Conservation (phyloP, 2,113 vertebrate species). For the Platichthys stellatus region DNA sequence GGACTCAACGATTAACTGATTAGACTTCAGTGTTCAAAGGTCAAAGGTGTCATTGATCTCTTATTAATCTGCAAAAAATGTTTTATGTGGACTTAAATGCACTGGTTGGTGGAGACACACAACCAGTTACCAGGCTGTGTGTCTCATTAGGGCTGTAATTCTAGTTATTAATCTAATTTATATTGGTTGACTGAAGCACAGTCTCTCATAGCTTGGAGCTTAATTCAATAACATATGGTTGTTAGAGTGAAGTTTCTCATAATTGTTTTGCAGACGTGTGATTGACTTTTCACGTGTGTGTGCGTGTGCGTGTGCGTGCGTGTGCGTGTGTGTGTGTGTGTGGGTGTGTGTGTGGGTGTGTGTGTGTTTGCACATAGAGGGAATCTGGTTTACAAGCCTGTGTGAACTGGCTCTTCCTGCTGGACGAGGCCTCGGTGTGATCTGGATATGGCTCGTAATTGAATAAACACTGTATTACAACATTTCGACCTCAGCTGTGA, state of each 20-base stretch:
- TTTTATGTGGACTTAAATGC: too few relatives aligned
- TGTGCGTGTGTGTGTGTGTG: not conserved
- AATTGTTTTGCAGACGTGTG: slow-evolving; percentile 33
- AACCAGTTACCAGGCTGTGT: too few relatives aligned
- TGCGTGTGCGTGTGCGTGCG: not conserved
- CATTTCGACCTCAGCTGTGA: slow-evolving; percentile 38
- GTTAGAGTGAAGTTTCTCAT: not conserved
- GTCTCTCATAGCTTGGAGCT: not conserved
- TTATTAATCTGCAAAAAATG: not conserved
- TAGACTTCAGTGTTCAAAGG: too few relatives aligned
- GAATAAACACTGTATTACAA: slow-evolving; percentile 34
- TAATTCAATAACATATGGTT: not conserved
- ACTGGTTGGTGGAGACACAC: not conserved
- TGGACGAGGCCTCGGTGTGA: slow-evolving; percentile 22
- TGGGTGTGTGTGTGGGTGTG: slow-evolving; percentile 1
- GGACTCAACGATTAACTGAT: too few relatives aligned
- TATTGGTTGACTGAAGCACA: too few relatives aligned
- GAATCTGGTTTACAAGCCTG: slow-evolving; percentile 21
- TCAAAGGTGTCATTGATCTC: too few relatives aligned
- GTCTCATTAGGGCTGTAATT: too few relatives aligned
- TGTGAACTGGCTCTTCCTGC: slow-evolving; percentile 25
- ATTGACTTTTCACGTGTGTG: slow-evolving; percentile 25
- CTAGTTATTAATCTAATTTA: too few relatives aligned
- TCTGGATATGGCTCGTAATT: slow-evolving; percentile 1
- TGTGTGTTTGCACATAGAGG: not conserved